Evolutionary conservation across 2,113 vertebrate genomes (phyloP).

Genomic region (Carassius carassius): DNA sequence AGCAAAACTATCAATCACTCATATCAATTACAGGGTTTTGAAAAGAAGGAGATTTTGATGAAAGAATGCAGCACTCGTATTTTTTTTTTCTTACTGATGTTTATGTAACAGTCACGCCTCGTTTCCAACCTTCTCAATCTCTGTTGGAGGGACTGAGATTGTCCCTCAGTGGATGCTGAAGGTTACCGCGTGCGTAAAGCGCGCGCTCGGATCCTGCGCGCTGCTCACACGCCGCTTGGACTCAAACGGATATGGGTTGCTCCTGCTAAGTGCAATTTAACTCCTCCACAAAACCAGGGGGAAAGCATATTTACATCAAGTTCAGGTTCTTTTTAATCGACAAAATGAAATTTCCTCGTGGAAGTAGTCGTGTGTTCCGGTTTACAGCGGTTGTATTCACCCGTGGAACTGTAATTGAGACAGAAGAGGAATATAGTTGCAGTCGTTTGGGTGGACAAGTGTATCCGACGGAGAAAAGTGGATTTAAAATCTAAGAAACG

Average conservation of each 20-base stretch:
- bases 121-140: slow-evolving; percentile 49
- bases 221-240: neutral
- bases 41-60: neutral
- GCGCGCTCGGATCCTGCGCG: slow-evolving; percentile 48
- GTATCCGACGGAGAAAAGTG: slow-evolving; percentile 50
- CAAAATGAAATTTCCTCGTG: neutral
- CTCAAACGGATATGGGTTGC: slow-evolving; percentile 21
- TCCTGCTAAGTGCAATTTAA: neutral
- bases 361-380: neutral
- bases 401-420: slow-evolving; percentile 21
- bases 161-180: slow-evolving; percentile 61
- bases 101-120: slow-evolving; percentile 72
- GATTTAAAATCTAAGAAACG: slow-evolving; percentile 64
- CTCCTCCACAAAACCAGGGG: neutral
- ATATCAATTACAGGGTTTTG: neutral
- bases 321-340: neutral
- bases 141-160: slow-evolving; percentile 48
- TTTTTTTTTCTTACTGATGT: slow-evolving; percentile 36
- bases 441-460: slow-evolving; percentile 42
- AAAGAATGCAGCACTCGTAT: neutral
- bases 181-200: slow-evolving; percentile 72
- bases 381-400: neutral
- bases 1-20: neutral
- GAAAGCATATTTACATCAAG: neutral
- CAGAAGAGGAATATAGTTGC: slow-evolving; percentile 32